Percentiles rank a stretch among this genome's conserved stretches.
These are phyloP conservation scores for Cephalopachus bancanus DNA, from an alignment of 2,797 vertebrate genomes.

Conservation along the genomic window DNA sequence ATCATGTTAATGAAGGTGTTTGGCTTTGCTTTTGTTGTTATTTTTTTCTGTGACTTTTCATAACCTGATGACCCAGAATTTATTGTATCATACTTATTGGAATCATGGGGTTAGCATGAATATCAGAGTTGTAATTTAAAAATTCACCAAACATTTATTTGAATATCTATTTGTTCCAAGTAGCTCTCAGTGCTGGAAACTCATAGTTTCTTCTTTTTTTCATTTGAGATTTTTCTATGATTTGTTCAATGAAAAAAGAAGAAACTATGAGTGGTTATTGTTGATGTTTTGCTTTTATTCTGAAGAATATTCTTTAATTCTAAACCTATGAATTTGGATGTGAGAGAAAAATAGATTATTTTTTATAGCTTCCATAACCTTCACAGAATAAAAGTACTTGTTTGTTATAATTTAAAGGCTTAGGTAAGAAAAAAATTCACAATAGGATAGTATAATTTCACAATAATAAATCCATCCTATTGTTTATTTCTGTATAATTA, in stretches of 20 bases:
- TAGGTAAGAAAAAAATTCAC: constrained; percentile 21
- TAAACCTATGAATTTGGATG: neutral
- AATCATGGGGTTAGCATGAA: neutral
- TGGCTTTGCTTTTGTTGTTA: neutral
- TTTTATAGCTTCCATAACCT: constrained; percentile 21
- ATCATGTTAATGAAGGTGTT: neutral
- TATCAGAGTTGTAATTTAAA: constrained; percentile 23
- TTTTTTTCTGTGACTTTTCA: constrained; percentile 31
- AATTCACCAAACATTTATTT: neutral
- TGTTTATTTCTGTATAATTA: constrained; percentile 45
- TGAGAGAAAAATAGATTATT: constrained; percentile 40
- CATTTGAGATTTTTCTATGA: too few species aligned
- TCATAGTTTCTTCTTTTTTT: too few species aligned
- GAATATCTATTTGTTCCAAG: neutral
- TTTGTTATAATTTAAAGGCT: constrained; percentile 48
- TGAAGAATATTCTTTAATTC: constrained; percentile 34
- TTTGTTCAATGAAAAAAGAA: constrained; percentile 48
- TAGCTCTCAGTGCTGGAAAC: neutral
- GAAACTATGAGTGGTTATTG: constrained; percentile 3
- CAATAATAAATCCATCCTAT: neutral
- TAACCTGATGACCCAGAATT: constrained; percentile 34
- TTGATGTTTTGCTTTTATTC: constrained; percentile 38
- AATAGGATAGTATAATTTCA: constrained; percentile 28
- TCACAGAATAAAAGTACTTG: constrained; percentile 25
- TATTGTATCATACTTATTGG: constrained; percentile 46